These are phyloP conservation scores for Holothuria leucospilota DNA, from an alignment of 53 echinoderm and acorn worm species.

Conservation along the genomic window DNA sequence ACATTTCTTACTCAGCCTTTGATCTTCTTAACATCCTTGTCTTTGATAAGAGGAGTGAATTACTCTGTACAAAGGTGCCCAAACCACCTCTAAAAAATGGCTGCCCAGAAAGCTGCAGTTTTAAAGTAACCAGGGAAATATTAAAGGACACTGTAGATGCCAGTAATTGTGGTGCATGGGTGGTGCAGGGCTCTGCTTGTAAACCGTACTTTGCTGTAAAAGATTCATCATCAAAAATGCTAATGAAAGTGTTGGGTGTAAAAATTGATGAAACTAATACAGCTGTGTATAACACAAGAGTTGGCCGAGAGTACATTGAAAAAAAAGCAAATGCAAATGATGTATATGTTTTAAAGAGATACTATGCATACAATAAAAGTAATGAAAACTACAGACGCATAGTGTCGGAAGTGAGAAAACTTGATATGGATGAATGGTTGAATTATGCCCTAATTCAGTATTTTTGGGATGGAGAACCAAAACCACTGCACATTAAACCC, in stretches of 20 bases:
- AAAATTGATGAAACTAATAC: not conserved
- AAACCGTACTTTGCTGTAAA: too few relatives aligned
- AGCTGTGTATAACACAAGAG: not conserved
- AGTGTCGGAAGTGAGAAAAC: not conserved
- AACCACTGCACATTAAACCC: not conserved
- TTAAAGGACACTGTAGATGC: too few relatives aligned
- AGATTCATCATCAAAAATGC: not conserved
- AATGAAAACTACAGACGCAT: constrained; percentile 13
- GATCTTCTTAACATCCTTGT: too few relatives aligned
- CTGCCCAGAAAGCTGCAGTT: too few relatives aligned
- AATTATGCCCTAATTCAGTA: not conserved
- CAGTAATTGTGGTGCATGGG: too few relatives aligned
- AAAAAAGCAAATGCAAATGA: not conserved
- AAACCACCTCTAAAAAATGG: too few relatives aligned
- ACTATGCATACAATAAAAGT: constrained; percentile 13
- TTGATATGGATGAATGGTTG: not conserved
- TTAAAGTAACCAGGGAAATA: too few relatives aligned
- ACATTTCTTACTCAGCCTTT: too few relatives aligned
- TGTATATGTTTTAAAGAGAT: constrained; percentile 18
- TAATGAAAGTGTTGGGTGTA: not conserved
- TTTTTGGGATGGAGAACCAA: constrained; percentile 1
- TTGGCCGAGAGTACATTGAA: not conserved
- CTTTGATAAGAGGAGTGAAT: too few relatives aligned
- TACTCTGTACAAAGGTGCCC: too few relatives aligned
- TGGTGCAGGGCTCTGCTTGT: too few relatives aligned